A percentile compares a stretch with the other conserved stretches of the same genome.
phyloP scores from a whole-genome alignment of 1,140 invertebrate genomes.

The Drosophila melanica region DNA sequence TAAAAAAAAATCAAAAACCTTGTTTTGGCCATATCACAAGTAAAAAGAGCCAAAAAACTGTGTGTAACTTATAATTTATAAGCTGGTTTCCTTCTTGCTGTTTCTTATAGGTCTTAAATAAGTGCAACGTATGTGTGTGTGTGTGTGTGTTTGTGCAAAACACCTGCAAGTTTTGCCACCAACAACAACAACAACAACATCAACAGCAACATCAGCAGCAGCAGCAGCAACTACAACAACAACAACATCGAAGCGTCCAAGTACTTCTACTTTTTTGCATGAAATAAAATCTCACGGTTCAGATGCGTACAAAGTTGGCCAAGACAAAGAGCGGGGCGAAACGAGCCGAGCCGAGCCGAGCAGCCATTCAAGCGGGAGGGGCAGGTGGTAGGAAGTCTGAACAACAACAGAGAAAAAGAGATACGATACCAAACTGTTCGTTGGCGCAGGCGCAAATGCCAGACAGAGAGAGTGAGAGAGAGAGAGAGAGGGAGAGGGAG shows the following conservation, averaged over 20 bases:
- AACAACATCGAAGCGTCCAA: conserved; percentile 38
- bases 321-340: conserved; percentile 35
- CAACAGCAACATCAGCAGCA: background rate
- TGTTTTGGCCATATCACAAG: conserved; percentile 32
- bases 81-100: conserved; percentile 69
- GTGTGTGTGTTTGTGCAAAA: conserved; percentile 52
- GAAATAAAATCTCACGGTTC: conserved; percentile 83
- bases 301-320: conserved; percentile 80
- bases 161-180: conserved; percentile 67
- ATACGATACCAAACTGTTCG: conserved; percentile 29
- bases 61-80: conserved; percentile 69
- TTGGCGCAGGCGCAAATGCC: conserved; percentile 35
- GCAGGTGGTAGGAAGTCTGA: conserved; percentile 76
- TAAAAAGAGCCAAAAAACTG: conserved; percentile 23
- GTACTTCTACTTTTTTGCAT: conserved; percentile 81
- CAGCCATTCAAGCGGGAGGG: conserved; percentile 41
- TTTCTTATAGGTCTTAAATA: conserved; percentile 8
- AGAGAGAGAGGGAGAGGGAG: conserved; percentile 29
- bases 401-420: conserved; percentile 38
- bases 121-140: conserved; percentile 35
- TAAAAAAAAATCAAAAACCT: conserved; percentile 6
- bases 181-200: conserved; percentile 7
- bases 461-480: conserved; percentile 4
- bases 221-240: conserved; percentile 28
- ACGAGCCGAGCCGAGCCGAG: conserved; percentile 1